A percentile compares a stretch with the other conserved stretches of the same genome.
These are phyloP conservation scores for Acanthis flammea DNA, from an alignment of 2,797 vertebrate species.

Conservation along the genomic window DNA sequence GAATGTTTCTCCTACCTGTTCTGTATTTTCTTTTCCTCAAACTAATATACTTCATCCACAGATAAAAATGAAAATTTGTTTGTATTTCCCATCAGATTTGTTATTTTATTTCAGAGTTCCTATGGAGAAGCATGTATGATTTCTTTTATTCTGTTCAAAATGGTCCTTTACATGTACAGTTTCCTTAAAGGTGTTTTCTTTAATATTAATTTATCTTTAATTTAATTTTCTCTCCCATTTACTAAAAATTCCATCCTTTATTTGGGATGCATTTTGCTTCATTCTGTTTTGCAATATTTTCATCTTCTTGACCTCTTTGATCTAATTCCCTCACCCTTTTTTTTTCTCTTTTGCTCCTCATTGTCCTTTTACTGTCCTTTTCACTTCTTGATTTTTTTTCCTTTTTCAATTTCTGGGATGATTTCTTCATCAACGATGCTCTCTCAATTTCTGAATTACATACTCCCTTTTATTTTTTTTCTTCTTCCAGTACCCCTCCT, in stretches of 20 bases:
- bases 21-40: background rate
- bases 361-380: background rate
- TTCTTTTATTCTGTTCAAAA: background rate
- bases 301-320: background rate
- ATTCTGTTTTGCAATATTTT: background rate
- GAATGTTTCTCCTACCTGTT: background rate
- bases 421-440: background rate
- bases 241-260: background rate
- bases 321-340: background rate
- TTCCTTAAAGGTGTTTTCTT: background rate
- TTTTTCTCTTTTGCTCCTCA: background rate
- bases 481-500: background rate
- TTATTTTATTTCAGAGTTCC: background rate
- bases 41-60: background rate
- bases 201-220: background rate
- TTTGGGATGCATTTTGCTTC: background rate
- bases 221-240: background rate
- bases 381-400: background rate
- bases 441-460: background rate
- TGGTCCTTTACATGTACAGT: rapidly evolving
- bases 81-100: background rate
- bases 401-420: background rate
- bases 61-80: background rate
- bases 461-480: background rate
- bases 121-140: background rate